phyloP scores from a whole-genome alignment of 2,888 invertebrate species.

The Microplitis manilae region DNA sequence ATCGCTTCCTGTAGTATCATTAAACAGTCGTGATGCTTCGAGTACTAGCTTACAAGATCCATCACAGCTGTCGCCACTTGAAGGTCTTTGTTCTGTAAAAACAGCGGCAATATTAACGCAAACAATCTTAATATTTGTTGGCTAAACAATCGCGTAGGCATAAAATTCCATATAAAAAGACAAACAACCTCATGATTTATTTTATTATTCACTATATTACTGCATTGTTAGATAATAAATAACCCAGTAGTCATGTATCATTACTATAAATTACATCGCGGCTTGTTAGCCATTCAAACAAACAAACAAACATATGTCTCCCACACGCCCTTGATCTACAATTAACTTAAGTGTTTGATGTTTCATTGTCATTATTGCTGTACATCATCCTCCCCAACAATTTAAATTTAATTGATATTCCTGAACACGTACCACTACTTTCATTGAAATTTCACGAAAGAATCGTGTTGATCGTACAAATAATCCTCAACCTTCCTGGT shows the following conservation, averaged over 20 bases:
- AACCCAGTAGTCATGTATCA: neutral
- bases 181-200: slow-evolving; percentile 17
- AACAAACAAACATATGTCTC: neutral
- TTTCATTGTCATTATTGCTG: neutral
- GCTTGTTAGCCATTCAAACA: slow-evolving; percentile 3
- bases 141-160: neutral
- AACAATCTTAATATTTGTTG: neutral
- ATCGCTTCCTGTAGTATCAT: slow-evolving; percentile 3
- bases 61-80: neutral
- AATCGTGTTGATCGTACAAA: slow-evolving; percentile 22
- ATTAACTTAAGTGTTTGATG: slow-evolving; percentile 8
- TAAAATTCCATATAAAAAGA: neutral
- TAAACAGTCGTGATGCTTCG: neutral
- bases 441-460: neutral
- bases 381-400: neutral
- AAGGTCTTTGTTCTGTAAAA: neutral
- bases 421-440: neutral
- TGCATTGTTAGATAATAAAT: neutral
- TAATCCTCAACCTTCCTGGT: neutral
- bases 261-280: neutral
- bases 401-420: neutral
- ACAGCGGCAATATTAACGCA: neutral
- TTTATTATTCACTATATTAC: neutral
- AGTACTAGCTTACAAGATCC: neutral
- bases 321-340: slow-evolving; percentile 2